phyloP scores from a whole-genome alignment of 2,113 vertebrate genomes.

The Bungarus multicinctus region DNA sequence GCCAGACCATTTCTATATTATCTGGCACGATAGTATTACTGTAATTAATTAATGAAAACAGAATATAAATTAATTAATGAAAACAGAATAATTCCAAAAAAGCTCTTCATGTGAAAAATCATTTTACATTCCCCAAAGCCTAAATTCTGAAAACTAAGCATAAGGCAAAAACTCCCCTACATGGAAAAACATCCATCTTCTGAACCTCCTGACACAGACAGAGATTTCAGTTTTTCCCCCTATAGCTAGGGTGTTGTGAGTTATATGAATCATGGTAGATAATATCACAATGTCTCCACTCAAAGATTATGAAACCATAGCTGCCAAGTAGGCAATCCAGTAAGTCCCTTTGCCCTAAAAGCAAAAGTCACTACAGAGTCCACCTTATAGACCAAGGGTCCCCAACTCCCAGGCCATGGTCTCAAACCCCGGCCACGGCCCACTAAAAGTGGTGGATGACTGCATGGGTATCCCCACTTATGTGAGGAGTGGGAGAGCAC shows the following conservation, averaged over 20 bases:
- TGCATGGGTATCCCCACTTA: background rate
- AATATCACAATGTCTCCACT: background rate
- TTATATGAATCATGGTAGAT: background rate
- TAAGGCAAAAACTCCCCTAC: background rate
- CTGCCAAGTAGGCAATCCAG: background rate
- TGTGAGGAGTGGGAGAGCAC: background rate
- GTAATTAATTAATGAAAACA: background rate
- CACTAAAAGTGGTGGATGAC: background rate
- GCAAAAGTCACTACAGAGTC: background rate
- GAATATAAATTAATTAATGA: background rate
- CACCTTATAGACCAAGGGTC: background rate
- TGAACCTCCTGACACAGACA: background rate
- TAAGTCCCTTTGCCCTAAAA: background rate
- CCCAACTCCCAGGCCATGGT: background rate
- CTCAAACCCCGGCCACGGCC: no score
- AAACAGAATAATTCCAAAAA: background rate
- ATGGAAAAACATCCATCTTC: background rate
- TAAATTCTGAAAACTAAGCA: background rate
- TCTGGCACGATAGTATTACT: background rate
- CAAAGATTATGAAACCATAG: background rate
- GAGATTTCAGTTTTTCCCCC: background rate
- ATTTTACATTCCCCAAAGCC: background rate
- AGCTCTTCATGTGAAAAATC: background rate
- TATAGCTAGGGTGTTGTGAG: background rate
- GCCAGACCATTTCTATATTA: background rate